Evolutionary conservation across 2,797 vertebrate species (phyloP).

Genomic region (Hemitrygon akajei): DNA sequence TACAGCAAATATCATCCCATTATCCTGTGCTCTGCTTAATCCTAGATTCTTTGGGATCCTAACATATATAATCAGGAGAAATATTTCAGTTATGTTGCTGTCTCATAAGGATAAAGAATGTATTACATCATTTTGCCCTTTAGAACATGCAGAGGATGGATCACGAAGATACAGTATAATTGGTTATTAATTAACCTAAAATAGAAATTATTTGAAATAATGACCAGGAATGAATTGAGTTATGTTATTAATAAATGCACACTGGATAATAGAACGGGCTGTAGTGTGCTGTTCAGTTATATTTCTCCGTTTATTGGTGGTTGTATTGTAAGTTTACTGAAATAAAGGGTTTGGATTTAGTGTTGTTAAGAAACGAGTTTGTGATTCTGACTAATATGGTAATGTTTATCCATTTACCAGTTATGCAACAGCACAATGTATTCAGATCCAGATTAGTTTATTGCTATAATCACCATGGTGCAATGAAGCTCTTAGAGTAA

Average conservation of each 20-base stretch:
- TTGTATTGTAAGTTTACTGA: background rate
- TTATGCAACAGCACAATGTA: too few relatives aligned
- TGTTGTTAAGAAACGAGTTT: background rate
- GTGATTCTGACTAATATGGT: background rate
- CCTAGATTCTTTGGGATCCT: background rate
- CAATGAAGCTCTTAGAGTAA: too few relatives aligned
- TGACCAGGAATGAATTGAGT: too few relatives aligned
- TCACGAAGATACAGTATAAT: background rate
- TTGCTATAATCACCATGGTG: too few relatives aligned
- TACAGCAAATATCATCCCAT: background rate
- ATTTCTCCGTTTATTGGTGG: background rate
- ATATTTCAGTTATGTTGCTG: background rate
- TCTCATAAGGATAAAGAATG: background rate
- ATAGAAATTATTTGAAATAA: too few relatives aligned
- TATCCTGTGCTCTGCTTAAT: background rate
- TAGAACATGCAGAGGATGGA: background rate
- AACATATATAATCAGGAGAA: background rate
- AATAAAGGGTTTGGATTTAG: background rate
- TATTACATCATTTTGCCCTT: background rate
- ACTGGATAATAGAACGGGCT: background rate
- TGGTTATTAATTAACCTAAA: background rate
- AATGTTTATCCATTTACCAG: too few relatives aligned
- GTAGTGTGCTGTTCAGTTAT: background rate
- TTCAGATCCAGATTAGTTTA: too few relatives aligned
- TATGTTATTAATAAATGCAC: background rate